Conservation (phyloP, 2,888 invertebrate genomes). For the Heliconius erato region DNA sequence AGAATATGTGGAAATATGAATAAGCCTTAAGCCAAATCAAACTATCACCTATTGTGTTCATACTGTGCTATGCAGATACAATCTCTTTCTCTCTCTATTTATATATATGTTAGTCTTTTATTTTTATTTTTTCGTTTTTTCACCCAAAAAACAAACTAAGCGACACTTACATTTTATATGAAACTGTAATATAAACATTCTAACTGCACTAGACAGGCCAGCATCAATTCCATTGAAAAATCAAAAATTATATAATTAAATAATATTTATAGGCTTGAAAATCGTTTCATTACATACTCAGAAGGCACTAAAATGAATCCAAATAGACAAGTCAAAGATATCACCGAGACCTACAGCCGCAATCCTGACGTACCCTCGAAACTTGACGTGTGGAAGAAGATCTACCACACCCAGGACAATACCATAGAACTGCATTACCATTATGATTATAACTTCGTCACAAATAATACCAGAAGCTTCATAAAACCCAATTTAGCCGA, state of each 20-base stretch:
- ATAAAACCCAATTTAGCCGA: slow-evolving; percentile 90
- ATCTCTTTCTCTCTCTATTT: too few species aligned
- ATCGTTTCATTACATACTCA: slow-evolving; percentile 68
- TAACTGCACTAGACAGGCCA: too few species aligned
- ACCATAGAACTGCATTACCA: slow-evolving; percentile 88
- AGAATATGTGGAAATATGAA: too few species aligned
- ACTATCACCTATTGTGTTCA: neutral
- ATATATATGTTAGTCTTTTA: neutral
- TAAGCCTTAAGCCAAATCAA: too few species aligned
- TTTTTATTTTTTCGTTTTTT: neutral
- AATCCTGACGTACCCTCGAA: slow-evolving; percentile 84
- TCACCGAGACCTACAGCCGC: slow-evolving; percentile 88
- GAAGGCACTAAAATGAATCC: slow-evolving; percentile 70
- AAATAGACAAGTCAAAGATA: slow-evolving; percentile 72
- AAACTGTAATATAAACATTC: too few species aligned
- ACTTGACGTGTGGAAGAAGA: slow-evolving; percentile 88
- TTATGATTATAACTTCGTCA: slow-evolving; percentile 87
- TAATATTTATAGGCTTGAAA: slow-evolving; percentile 53
- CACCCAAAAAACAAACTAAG: too few species aligned
- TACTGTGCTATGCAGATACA: neutral
- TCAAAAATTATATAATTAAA: too few species aligned
- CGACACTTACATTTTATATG: too few species aligned
- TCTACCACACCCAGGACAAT: slow-evolving; percentile 87
- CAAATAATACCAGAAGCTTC: slow-evolving; percentile 88
- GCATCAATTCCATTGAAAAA: too few species aligned